Percentiles rank a stretch among this genome's conserved stretches.
Evolutionary conservation across 2,113 vertebrate species (phyloP).

Genomic region (Amphiprion percula): DNA sequence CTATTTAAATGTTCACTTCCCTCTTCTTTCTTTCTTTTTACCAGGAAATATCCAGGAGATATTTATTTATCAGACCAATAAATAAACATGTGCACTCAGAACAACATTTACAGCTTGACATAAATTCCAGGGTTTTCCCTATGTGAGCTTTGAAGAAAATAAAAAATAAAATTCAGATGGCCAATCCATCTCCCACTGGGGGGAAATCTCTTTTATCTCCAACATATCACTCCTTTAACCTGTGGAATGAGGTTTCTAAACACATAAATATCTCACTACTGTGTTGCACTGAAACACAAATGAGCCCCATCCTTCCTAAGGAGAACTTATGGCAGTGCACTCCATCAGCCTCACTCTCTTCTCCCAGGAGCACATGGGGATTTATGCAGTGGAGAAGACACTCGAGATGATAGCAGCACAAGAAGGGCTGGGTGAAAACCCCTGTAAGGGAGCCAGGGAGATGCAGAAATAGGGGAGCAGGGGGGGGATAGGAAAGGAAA

Average conservation of each 20-base stretch:
- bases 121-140: not conserved
- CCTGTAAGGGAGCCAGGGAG: not conserved
- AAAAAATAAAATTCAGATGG: constrained; percentile 29
- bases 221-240: constrained; percentile 42
- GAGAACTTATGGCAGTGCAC: constrained; percentile 27
- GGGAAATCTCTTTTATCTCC: constrained; percentile 35
- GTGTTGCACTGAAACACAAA: constrained; percentile 40
- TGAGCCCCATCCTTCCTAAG: constrained; percentile 21
- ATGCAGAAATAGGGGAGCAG: not conserved
- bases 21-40: not conserved
- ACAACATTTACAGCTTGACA: not conserved
- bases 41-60: no score
- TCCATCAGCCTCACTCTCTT: constrained; percentile 47
- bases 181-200: constrained; percentile 39
- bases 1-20: not conserved
- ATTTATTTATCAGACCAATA: no score
- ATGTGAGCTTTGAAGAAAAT: not conserved
- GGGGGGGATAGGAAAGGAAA: constrained; percentile 27
- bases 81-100: not conserved
- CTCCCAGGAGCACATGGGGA: constrained; percentile 40
- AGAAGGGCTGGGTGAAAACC: constrained; percentile 20
- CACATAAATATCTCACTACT: constrained; percentile 45
- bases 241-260: constrained; percentile 54
- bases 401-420: constrained; percentile 25
- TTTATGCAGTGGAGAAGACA: constrained; percentile 39